Evolutionary conservation across 2,113 vertebrate species (phyloP).

Genomic region (Lophura nycthemera): DNA sequence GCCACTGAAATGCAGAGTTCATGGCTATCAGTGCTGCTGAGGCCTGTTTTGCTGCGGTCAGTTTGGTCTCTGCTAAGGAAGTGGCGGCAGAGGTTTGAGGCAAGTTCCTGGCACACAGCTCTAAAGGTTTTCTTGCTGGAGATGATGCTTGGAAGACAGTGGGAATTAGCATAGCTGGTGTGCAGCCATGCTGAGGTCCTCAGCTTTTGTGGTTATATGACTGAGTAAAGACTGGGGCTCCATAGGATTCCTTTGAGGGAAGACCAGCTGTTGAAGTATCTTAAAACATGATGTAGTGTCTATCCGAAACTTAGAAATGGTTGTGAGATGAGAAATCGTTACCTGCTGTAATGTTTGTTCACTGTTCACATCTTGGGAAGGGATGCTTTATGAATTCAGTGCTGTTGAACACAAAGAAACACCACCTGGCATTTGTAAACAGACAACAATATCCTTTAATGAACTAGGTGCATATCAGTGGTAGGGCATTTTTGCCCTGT

Average conservation of each 20-base stretch:
- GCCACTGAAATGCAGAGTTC: not conserved
- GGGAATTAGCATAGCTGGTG: not conserved
- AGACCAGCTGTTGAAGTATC: not conserved
- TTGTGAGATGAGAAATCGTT: not conserved
- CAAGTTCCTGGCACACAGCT: not conserved
- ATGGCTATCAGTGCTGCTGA: not conserved
- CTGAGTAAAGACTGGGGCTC: not conserved
- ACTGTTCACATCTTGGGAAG: rapidly evolving
- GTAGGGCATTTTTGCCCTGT: not conserved
- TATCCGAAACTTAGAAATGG: not conserved
- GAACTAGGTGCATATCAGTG: not conserved
- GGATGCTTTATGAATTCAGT: not conserved
- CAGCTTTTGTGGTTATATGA: not conserved
- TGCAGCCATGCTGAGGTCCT: not conserved
- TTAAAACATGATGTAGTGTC: not conserved
- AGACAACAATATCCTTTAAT: not conserved
- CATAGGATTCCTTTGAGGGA: not conserved
- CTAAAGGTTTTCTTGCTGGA: not conserved
- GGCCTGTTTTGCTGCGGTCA: not conserved
- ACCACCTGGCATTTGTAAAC: not conserved
- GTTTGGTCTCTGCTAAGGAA: not conserved
- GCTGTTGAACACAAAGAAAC: not conserved
- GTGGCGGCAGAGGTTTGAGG: not conserved
- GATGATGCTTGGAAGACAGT: not conserved
- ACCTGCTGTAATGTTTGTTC: not conserved